Percentiles rank a stretch among this genome's conserved stretches.
Conservation (phyloP, 2,888 invertebrate species). For the Thereva nobilitata region DNA sequence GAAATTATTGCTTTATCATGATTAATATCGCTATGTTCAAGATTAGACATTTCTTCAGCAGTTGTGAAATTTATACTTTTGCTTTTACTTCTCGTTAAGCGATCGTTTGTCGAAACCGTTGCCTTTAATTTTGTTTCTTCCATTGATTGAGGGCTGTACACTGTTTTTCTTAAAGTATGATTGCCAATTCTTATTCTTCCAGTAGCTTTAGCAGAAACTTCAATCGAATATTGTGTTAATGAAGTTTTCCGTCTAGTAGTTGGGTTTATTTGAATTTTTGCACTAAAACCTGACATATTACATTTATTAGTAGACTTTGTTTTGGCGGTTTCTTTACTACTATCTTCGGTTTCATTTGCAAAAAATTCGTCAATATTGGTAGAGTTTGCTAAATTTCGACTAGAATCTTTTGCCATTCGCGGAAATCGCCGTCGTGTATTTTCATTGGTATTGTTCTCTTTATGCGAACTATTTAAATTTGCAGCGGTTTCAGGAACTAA, state of each 20-base stretch:
- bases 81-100: too few relatives aligned
- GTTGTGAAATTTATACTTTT: too few relatives aligned
- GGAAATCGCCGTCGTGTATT: not conserved
- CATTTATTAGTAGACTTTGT: not conserved
- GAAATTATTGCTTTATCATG: too few relatives aligned
- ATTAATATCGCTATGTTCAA: too few relatives aligned
- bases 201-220: not conserved
- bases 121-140: conserved; percentile 7
- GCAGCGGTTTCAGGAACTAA: not conserved
- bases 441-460: not conserved
- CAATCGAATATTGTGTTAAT: conserved; percentile 1
- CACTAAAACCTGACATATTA: not conserved
- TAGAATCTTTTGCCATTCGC: too few relatives aligned
- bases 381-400: too few relatives aligned
- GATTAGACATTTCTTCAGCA: too few relatives aligned
- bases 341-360: not conserved
- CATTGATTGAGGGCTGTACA: conserved; percentile 26
- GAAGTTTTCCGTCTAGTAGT: conserved; percentile 9
- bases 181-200: not conserved
- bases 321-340: not conserved
- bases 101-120: too few relatives aligned
- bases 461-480: not conserved
- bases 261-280: not conserved
- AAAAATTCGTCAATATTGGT: not conserved
- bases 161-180: not conserved